A percentile compares a stretch with the other conserved stretches of the same genome.
Evolutionary conservation across 2,797 vertebrate genomes (phyloP).

Genomic region (Rhinoraja longicauda): DNA sequence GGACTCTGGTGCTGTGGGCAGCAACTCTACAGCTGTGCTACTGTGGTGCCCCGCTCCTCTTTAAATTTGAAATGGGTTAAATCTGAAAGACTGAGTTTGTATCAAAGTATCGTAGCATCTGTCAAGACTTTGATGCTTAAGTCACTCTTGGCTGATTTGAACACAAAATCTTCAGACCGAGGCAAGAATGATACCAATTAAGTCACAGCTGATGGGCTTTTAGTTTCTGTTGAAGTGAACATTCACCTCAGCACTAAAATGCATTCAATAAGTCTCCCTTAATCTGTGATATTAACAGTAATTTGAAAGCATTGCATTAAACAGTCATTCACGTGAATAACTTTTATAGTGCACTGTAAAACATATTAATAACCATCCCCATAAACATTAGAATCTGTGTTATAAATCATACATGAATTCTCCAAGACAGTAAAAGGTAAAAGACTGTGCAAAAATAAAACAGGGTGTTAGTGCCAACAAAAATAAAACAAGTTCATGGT

Average conservation of each 20-base stretch:
- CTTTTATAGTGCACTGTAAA: background rate
- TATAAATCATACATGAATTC: no score
- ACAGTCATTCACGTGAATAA: background rate
- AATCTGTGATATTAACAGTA: background rate
- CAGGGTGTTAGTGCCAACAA: no score
- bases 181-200: background rate
- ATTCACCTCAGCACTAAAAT: background rate
- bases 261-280: background rate
- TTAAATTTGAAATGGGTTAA: no score
- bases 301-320: background rate
- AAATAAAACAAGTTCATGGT: no score
- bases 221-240: background rate
- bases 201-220: background rate
- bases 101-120: background rate
- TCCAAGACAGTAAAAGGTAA: no score
- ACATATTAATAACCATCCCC: background rate
- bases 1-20: no score
- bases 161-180: background rate
- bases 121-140: no score
- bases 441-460: no score
- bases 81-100: background rate
- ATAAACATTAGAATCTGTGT: background rate
- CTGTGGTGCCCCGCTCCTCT: no score
- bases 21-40: no score
- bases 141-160: no score